Conservation (phyloP, 2,888 invertebrate genomes). For the Drosophila fungiperda region DNA sequence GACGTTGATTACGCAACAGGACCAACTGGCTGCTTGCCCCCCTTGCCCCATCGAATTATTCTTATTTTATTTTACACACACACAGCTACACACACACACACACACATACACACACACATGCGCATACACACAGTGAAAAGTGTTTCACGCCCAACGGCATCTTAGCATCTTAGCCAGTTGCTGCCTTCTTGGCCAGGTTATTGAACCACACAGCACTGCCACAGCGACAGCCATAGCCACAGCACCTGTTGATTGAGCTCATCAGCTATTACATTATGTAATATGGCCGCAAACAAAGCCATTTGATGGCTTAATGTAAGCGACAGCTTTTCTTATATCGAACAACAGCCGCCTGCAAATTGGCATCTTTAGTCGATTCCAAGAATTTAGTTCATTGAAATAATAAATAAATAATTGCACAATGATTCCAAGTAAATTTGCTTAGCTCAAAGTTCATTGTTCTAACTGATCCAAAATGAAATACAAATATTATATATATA, state of each 20-base stretch:
- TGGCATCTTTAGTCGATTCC: conserved; percentile 15
- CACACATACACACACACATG: conserved; percentile 5
- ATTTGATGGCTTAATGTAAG: conserved; percentile 26
- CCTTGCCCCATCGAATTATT: conserved; percentile 60
- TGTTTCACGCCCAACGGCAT: conserved; percentile 33
- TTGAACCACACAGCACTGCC: conserved; percentile 67
- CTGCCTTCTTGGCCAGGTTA: conserved; percentile 63
- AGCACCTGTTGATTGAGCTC: conserved; percentile 72
- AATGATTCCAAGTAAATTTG: not conserved
- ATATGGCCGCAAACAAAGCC: conserved; percentile 33
- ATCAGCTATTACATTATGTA: conserved; percentile 45
- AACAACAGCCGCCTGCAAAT: conserved; percentile 1
- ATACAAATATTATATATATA: not conserved
- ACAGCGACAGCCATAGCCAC: conserved; percentile 16
- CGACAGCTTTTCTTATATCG: conserved; percentile 13
- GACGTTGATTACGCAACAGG: conserved; percentile 76
- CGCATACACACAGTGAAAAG: conserved; percentile 10
- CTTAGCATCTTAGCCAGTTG: conserved; percentile 15
- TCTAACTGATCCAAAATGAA: not conserved
- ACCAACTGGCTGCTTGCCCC: conserved; percentile 27
- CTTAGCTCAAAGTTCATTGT: not conserved
- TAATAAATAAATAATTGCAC: conserved; percentile 2
- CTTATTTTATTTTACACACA: conserved; percentile 57
- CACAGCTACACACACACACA: conserved; percentile 16
- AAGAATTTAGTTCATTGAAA: not conserved